phyloP scores from a whole-genome alignment of 2,797 vertebrate species.

The Babyrousa celebensis region DNA sequence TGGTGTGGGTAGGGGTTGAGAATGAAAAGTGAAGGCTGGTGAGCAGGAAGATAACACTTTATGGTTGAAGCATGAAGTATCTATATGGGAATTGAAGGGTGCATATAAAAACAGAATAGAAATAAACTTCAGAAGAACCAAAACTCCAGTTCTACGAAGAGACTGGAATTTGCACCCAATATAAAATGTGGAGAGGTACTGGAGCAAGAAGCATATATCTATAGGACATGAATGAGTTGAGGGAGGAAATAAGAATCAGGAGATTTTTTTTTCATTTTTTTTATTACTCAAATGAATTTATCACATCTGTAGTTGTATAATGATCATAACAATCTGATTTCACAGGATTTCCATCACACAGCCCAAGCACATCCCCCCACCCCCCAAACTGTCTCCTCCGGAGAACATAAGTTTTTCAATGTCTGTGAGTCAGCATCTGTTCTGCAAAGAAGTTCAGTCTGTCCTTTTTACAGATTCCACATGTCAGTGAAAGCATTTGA shows the following conservation, averaged over 20 bases:
- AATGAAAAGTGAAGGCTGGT: background rate
- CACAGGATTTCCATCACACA: too few species aligned
- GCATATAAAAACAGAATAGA: background rate
- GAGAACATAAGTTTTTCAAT: too few species aligned
- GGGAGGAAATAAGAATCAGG: background rate
- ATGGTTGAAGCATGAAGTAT: background rate
- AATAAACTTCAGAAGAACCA: constrained; percentile 52
- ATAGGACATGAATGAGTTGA: background rate
- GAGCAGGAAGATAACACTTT: background rate
- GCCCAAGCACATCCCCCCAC: too few species aligned
- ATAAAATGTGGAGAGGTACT: background rate
- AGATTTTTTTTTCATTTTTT: background rate
- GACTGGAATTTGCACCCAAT: background rate
- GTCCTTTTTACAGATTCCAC: too few species aligned
- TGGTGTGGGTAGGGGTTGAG: background rate
- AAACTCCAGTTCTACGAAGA: background rate
- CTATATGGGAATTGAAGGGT: background rate
- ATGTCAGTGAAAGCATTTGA: too few species aligned
- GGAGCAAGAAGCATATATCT: background rate
- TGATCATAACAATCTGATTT: too few species aligned
- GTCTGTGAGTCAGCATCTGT: too few species aligned
- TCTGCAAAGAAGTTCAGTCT: too few species aligned
- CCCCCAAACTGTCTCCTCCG: too few species aligned
- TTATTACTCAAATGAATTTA: too few species aligned
- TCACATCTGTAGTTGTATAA: too few species aligned